These are phyloP conservation scores for Ranitomeya variabilis DNA, from an alignment of 2,113 vertebrate species.

Conservation along the genomic window DNA sequence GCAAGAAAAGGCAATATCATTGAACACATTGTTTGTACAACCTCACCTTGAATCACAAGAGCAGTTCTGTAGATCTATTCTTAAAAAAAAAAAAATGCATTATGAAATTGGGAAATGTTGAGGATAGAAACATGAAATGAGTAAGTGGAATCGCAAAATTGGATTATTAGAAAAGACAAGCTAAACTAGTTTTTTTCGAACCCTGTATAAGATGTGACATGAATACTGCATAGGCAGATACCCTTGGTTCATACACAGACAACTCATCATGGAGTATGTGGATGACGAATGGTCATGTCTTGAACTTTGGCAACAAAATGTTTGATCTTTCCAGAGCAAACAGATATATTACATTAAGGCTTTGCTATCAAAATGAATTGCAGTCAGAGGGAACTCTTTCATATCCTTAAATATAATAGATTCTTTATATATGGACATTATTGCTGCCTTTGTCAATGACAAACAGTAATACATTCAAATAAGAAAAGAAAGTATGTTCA, in stretches of 20 bases:
- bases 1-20: constrained; percentile 32
- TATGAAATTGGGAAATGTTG: constrained; percentile 41
- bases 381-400: not conserved
- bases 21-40: constrained; percentile 34
- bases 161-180: constrained; percentile 41
- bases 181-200: constrained; percentile 2
- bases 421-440: not conserved
- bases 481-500: not conserved
- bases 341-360: not conserved
- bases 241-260: not conserved
- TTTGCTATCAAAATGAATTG: not conserved
- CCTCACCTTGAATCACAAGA: constrained; percentile 40
- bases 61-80: constrained; percentile 35
- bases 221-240: constrained; percentile 4
- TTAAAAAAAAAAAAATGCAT: constrained; percentile 37
- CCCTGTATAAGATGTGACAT: constrained; percentile 27
- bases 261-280: not conserved
- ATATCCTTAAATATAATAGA: not conserved
- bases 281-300: constrained; percentile 6
- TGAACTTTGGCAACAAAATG: constrained; percentile 5
- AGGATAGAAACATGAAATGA: constrained; percentile 41
- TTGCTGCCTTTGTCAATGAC: not conserved
- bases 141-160: constrained; percentile 36
- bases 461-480: not conserved
- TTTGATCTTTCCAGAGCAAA: not conserved